These are phyloP conservation scores for Prenolepis imparis DNA, from an alignment of 2,888 invertebrate genomes.

Conservation along the genomic window DNA sequence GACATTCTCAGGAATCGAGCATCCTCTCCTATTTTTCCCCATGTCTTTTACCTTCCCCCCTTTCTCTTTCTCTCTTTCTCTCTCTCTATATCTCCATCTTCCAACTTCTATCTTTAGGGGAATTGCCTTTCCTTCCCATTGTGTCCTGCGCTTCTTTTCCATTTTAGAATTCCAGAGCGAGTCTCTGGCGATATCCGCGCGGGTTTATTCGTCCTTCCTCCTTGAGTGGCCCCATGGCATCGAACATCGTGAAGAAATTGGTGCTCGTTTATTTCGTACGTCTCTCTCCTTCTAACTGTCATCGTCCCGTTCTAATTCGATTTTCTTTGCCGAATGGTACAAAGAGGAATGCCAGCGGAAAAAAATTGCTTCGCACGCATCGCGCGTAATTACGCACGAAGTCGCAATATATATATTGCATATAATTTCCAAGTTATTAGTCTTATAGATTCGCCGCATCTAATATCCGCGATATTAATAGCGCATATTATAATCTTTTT, in stretches of 20 bases:
- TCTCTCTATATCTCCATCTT: not conserved
- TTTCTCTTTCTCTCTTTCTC: not conserved
- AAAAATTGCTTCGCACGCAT: conserved; percentile 3
- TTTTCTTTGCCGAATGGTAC: conserved; percentile 10
- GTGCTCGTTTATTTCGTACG: conserved; percentile 28
- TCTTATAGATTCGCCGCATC: conserved; percentile 5
- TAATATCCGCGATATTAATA: conserved; percentile 40
- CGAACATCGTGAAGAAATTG: conserved; percentile 42
- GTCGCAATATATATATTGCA: not conserved
- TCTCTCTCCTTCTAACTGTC: not conserved
- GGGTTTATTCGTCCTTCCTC: conserved; percentile 39
- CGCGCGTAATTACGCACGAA: conserved; percentile 17
- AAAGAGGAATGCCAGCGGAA: not conserved
- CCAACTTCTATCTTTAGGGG: conserved; percentile 25
- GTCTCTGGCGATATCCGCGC: conserved; percentile 38
- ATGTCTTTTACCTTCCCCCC: conserved; percentile 16
- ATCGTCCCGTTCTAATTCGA: not conserved
- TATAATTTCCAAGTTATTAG: conserved; percentile 37
- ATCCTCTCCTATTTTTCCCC: not conserved
- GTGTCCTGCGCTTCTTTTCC: conserved; percentile 53
- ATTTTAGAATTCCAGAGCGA: conserved; percentile 45
- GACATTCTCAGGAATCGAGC: conserved; percentile 73
- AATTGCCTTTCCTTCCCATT: conserved; percentile 55
- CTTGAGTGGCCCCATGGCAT: not conserved
- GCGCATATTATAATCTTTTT: not conserved